A percentile compares a stretch with the other conserved stretches of the same genome.
phyloP scores from a whole-genome alignment of 2,797 vertebrate genomes.

The Geotrypetes seraphini region DNA sequence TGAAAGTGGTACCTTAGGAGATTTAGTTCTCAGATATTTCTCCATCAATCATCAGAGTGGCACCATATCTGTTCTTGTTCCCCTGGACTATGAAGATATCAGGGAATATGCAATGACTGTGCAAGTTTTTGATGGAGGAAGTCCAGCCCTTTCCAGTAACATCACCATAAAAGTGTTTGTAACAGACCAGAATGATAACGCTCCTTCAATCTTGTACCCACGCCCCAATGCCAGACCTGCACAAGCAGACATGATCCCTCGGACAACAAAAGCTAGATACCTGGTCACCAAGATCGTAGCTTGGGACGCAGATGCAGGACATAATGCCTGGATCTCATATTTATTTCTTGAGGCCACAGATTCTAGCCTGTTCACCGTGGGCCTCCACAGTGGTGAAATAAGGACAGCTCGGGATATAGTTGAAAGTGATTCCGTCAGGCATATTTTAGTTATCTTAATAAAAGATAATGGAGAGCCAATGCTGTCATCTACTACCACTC shows the following conservation, averaged over 20 bases:
- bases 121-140: slow-evolving; percentile 56
- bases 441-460: slow-evolving; percentile 56
- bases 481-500: slow-evolving; percentile 55
- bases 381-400: slow-evolving; percentile 51
- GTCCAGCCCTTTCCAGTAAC: slow-evolving; percentile 50
- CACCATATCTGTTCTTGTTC: slow-evolving; percentile 69
- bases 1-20: slow-evolving; percentile 29
- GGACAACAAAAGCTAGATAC: slow-evolving; percentile 46
- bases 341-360: slow-evolving; percentile 61
- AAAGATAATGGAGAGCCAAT: slow-evolving; percentile 61
- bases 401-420: slow-evolving; percentile 57
- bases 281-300: slow-evolving; percentile 71
- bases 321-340: slow-evolving; percentile 77
- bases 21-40: slow-evolving; percentile 60
- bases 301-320: slow-evolving; percentile 66
- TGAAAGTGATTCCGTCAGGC: slow-evolving; percentile 59
- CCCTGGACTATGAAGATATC: slow-evolving; percentile 80
- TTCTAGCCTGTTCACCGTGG: slow-evolving; percentile 65
- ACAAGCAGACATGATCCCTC: slow-evolving; percentile 41
- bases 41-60: slow-evolving; percentile 81
- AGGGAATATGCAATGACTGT: slow-evolving; percentile 66
- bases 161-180: slow-evolving; percentile 59
- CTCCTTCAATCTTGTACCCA: slow-evolving; percentile 58
- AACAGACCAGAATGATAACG: slow-evolving; percentile 67
- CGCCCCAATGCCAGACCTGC: slow-evolving; percentile 36